Base-by-base conservation (phyloP, 2,797 vertebrate genomes). In the Agapornis canus region DNA sequence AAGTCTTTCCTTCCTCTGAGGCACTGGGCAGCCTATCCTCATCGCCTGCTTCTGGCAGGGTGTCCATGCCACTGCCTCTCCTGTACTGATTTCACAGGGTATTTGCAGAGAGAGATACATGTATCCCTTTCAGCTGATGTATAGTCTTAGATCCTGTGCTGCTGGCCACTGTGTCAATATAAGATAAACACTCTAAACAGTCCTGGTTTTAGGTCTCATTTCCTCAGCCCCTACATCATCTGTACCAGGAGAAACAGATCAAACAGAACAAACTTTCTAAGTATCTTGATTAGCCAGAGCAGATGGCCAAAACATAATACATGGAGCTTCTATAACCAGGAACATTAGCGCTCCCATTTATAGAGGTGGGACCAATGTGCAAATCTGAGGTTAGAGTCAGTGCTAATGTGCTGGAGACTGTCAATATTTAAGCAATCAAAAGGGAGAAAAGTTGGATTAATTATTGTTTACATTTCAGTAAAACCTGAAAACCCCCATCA, bases 391-490 rank as follows among this genome's bases (percentile, higher is more conserved):
- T 69, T 59, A 68, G 47, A 85, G 40, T 71, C 64, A 65, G 65
- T 75, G 91, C 61, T 96, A 94, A 94, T 94, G 91, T 71, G 65
- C 59, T 85, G 61, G 75, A 86, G 72, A 90, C 72, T 92, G 93
- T 95, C 94, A 96, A 97, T 94, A 96, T 96, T 97, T 95, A 95
- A 95, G 89, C 86, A 95, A 90, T 77, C 78, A 59, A 79, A 89
- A 83, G 94, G 45, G 81, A 94, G 85, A 90, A 82, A 84, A 52
- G 87, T 82, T 66, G 79, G 83, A 94, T 86, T 92, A 82, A 83
- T 52, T 75, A 23, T 35, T 96, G 91, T 92, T 95, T 95, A 71
- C 84, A 69, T 95, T 96, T 95, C 90, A 93, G 89, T 69, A 92
- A 78, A 91, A 82, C 63, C 75, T 91, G 59, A 77, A 91, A 81